A percentile compares a stretch with the other conserved stretches of the same genome.
Conservation (phyloP, 1,140 invertebrate genomes). For the Apis laboriosa region DNA sequence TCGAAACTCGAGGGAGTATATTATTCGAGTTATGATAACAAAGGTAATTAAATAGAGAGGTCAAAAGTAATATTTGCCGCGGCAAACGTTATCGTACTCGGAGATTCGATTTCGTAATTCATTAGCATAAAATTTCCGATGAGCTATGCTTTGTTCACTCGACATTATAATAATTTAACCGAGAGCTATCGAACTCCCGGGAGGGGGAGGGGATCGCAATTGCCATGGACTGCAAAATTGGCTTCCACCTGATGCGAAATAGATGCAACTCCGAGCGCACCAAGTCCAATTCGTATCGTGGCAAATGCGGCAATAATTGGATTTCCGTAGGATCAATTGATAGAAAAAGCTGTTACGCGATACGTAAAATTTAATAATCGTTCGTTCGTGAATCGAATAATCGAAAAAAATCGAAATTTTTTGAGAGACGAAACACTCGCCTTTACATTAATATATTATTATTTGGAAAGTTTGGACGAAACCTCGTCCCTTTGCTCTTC, state of each 20-base stretch:
- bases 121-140: slow-evolving; percentile 61
- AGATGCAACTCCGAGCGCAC: slow-evolving; percentile 54
- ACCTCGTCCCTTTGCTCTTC: not conserved
- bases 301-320: slow-evolving; percentile 61
- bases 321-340: slow-evolving; percentile 25
- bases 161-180: slow-evolving; percentile 62
- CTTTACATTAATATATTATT: not conserved
- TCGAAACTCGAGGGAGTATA: not conserved
- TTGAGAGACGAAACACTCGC: not conserved
- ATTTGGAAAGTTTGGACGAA: not conserved
- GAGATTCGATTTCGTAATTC: slow-evolving; percentile 55
- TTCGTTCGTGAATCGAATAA: not conserved
- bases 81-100: slow-evolving; percentile 20
- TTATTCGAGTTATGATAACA: not conserved
- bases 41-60: not conserved
- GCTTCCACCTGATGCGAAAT: slow-evolving; percentile 61
- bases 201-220: slow-evolving; percentile 31
- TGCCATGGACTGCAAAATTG: slow-evolving; percentile 47
- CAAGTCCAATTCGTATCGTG: slow-evolving; percentile 51
- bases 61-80: not conserved
- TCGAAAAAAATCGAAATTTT: not conserved
- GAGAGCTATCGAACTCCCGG: not conserved
- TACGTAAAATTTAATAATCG: not conserved
- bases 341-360: too few relatives aligned
- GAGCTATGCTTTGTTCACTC: slow-evolving; percentile 51